Conservation (phyloP, 92 coral and sea anemone species). For the Meandrina meandrites region DNA sequence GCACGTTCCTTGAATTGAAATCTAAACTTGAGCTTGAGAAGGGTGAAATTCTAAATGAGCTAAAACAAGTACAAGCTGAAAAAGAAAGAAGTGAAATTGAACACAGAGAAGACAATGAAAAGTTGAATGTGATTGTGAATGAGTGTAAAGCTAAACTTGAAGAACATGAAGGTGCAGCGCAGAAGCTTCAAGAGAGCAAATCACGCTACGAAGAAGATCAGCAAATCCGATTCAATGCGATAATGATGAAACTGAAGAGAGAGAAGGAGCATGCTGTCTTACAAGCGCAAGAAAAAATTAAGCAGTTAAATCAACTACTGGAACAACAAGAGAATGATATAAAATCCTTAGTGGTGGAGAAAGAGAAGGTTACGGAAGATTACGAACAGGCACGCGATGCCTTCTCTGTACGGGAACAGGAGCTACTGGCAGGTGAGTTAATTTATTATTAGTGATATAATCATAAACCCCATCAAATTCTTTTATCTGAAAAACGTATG, state of each 20-base stretch:
- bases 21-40: conserved; percentile 36
- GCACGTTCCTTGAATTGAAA: conserved; percentile 29
- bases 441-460: no score
- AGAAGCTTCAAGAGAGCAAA: conserved; percentile 63
- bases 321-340: conserved; percentile 61
- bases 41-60: conserved; percentile 36
- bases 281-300: conserved; percentile 74
- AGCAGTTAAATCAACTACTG: conserved; percentile 37
- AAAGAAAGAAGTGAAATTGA: conserved; percentile 42
- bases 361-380: conserved; percentile 53
- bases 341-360: conserved; percentile 60
- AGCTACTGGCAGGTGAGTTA: conserved; percentile 34
- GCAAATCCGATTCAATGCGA: conserved; percentile 90
- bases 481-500: no score
- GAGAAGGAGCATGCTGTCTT: conserved; percentile 84
- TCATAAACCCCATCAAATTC: no score
- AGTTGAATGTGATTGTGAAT: conserved; percentile 38
- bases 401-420: conserved; percentile 60
- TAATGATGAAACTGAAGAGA: conserved; percentile 77
- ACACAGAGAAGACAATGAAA: conserved; percentile 53
- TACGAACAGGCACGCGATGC: conserved; percentile 47
- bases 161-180: conserved; percentile 66
- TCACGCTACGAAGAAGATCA: conserved; percentile 87
- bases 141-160: conserved; percentile 61
- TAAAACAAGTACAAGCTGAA: conserved; percentile 49